Evolutionary conservation across 1,140 invertebrate species (phyloP).

Genomic region (Pachyrhynchus sulphureomaculatus): DNA sequence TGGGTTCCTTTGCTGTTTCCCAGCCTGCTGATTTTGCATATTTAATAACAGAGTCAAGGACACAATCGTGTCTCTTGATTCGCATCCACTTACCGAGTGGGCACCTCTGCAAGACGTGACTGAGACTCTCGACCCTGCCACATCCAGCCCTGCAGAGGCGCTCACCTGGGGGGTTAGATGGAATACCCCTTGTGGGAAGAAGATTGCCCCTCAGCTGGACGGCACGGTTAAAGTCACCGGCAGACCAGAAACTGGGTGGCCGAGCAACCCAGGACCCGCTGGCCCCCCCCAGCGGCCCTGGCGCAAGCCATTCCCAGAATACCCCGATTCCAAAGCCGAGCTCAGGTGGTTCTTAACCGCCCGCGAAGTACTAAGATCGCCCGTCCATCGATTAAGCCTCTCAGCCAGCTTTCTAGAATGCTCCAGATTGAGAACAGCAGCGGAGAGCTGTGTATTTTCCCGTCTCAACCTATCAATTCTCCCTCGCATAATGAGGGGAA

Average conservation of each 20-base stretch:
- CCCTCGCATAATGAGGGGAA: not conserved
- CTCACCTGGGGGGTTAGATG: not conserved
- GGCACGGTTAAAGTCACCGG: constrained; percentile 11
- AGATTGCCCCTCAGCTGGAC: constrained; percentile 19
- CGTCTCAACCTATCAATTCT: no score
- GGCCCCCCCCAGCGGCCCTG: not conserved
- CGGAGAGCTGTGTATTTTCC: no score
- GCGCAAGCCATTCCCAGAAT: not conserved
- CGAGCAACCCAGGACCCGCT: not conserved
- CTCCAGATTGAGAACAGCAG: no score
- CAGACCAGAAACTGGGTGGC: constrained; percentile 13
- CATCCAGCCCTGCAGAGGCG: constrained; percentile 15
- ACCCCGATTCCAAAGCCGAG: not conserved
- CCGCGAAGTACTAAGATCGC: no score
- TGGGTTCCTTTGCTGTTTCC: no score
- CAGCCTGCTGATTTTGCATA: no score
- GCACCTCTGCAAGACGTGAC: constrained; percentile 28
- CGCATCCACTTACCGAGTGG: not conserved
- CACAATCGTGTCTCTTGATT: no score
- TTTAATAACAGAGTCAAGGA: no score
- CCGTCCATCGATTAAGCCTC: no score
- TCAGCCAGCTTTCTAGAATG: no score
- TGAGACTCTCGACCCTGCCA: constrained; percentile 10
- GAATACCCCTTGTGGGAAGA: constrained; percentile 19
- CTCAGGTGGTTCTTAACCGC: no score